phyloP scores from a whole-genome alignment of 2,113 vertebrate species.

The Barnardius zonarius region DNA sequence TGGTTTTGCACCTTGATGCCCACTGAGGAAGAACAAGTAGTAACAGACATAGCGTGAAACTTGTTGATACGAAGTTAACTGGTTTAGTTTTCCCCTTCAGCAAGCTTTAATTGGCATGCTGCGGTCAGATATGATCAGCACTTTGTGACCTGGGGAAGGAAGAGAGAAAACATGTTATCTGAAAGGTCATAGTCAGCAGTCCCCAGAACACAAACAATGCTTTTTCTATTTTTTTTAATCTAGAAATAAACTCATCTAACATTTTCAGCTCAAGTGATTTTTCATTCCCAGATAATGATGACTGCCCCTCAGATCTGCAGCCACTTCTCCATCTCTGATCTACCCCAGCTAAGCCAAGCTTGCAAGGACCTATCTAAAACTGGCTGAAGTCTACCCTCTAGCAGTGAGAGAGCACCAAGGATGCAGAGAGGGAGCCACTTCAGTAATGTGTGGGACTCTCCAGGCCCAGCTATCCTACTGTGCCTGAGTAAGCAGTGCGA shows the following conservation, averaged over 20 bases:
- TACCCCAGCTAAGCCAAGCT: background rate
- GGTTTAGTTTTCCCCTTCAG: background rate
- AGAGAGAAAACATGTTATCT: background rate
- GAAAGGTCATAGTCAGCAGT: background rate
- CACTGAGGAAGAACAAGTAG: background rate
- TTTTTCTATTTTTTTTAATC: background rate
- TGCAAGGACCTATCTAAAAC: background rate
- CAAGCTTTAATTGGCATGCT: background rate
- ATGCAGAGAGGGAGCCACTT: background rate
- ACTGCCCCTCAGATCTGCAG: background rate
- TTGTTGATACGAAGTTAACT: background rate
- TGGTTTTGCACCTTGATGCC: background rate
- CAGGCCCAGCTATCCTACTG: background rate
- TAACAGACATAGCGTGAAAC: background rate
- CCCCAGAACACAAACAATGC: background rate
- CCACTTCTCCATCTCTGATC: background rate
- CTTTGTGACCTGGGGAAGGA: background rate
- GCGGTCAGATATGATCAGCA: background rate
- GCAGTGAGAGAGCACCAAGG: background rate
- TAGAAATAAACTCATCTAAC: background rate
- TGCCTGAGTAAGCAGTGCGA: background rate
- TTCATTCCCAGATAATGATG: background rate
- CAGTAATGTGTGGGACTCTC: accelerated
- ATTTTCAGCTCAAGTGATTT: background rate
- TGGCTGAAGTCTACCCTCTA: background rate